Conservation (phyloP, 1,140 invertebrate species). For the Neuroterus valhalla region DNA sequence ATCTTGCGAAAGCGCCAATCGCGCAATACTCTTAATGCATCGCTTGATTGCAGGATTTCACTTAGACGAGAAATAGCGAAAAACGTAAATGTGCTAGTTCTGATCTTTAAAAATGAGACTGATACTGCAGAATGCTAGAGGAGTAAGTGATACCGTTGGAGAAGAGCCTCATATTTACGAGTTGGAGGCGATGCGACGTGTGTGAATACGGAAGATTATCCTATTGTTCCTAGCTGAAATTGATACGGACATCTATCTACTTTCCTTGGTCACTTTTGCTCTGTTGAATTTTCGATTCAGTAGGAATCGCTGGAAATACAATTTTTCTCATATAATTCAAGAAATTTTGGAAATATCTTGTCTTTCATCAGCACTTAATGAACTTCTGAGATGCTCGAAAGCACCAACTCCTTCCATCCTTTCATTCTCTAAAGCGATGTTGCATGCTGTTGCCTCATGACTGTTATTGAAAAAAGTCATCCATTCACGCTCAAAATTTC, state of each 20-base stretch:
- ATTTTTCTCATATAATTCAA: too few relatives aligned
- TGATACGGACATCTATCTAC: conserved; percentile 6
- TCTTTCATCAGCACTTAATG: too few relatives aligned
- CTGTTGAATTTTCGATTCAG: not conserved
- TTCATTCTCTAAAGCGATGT: too few relatives aligned
- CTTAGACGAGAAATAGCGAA: not conserved
- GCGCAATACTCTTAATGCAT: conserved; percentile 22
- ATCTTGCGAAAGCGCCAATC: conserved; percentile 3
- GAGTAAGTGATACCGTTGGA: conserved; percentile 12
- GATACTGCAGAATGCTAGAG: conserved; percentile 1
- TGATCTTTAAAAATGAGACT: conserved; percentile 14
- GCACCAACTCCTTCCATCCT: too few relatives aligned
- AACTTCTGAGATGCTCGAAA: too few relatives aligned
- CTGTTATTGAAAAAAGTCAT: too few relatives aligned
- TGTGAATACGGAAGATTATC: conserved; percentile 14
- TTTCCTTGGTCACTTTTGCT: not conserved
- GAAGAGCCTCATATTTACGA: not conserved
- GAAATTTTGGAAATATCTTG: too few relatives aligned
- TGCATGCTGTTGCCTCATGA: too few relatives aligned
- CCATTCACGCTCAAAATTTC: too few relatives aligned
- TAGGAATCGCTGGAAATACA: not conserved
- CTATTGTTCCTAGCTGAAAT: conserved; percentile 11
- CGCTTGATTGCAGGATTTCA: not conserved
- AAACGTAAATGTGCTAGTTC: not conserved
- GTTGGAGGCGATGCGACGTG: not conserved